These are phyloP conservation scores for Limnephilus rhombicus DNA, from an alignment of 2,888 invertebrate species.

Conservation along the genomic window DNA sequence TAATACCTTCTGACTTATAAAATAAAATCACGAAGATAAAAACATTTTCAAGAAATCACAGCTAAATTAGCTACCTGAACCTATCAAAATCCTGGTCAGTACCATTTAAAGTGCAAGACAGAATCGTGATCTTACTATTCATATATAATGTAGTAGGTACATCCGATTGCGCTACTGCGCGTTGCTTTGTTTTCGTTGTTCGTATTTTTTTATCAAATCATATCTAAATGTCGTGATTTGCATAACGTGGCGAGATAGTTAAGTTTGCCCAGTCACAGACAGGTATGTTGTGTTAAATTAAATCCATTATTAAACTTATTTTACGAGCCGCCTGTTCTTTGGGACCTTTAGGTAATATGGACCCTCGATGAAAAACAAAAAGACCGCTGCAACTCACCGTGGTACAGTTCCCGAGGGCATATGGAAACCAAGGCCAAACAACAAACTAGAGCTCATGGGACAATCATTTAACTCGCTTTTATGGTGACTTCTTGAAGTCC, in stretches of 20 bases:
- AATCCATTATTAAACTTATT: background rate
- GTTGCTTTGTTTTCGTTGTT: background rate
- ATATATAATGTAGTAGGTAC: background rate
- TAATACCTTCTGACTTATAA: background rate
- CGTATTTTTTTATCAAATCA: background rate
- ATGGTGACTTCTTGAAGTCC: background rate
- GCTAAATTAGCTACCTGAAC: too few species aligned
- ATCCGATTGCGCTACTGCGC: background rate
- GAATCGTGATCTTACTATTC: too few species aligned
- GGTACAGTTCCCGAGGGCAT: conserved; percentile 63
- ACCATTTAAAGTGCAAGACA: too few species aligned
- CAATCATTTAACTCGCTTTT: background rate
- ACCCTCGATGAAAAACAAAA: conserved; percentile 50
- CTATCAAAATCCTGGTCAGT: too few species aligned
- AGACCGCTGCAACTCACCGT: conserved; percentile 54
- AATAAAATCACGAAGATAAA: background rate
- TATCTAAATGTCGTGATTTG: background rate
- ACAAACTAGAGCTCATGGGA: conserved; percentile 46
- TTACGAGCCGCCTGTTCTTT: background rate
- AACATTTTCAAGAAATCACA: too few species aligned
- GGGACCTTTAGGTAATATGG: background rate
- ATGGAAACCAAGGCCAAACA: conserved; percentile 62
- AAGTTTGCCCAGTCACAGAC: background rate
- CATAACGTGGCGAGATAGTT: background rate
- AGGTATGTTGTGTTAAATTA: background rate